Base-by-base conservation (phyloP, 2,113 vertebrate genomes). In the Miniopterus natalensis region DNA sequence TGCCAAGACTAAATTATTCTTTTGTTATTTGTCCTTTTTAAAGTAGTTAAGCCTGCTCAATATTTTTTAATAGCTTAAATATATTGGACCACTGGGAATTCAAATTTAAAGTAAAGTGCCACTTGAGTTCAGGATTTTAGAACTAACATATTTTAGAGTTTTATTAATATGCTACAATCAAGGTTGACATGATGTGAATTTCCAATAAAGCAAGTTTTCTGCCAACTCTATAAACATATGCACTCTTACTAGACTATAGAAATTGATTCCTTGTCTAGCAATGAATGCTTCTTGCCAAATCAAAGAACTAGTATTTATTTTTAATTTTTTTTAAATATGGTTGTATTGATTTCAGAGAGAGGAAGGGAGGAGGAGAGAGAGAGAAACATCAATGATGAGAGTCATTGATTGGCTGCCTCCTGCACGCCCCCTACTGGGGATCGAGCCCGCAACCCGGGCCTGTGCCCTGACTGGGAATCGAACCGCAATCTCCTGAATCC, bases 211-310 rank as follows among this genome's bases (percentile, higher is more conserved):
- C 65, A 94, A 79, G 45, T 95, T 66, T 80, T 86, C 89, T 93
- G 89, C 90, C 53, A 93, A 51, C 55, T 95, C 94, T 45, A 93
- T 29, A 87, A 92, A 94, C 6, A 2, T 61, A 21, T 59, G 23
- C 27, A 2, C 29, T 91, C 20, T 87, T 94, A 70, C 61, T 92
- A 17, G 17, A 59, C 71, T 84, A 12, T 77, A 42, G 47, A 95
- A 96, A 96, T 89, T 92, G 74, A 97, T 84, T 95, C 47, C 25
- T 93, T 96, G 63, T 94, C 90, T 77, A 57, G 23, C 21, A 59
- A 42, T 84, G 75, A 86, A 73, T 5, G 29, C 61, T 96, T 96
- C 63, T 93, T 96, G 53, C 47, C 90, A 47, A 95, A 96, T 95
- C 86, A 90, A 90, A 90, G 51, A 79, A 20, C 14, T 90, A 68